Base-by-base conservation (phyloP, 2,888 invertebrate genomes). In the Anthoptus insignis region DNA sequence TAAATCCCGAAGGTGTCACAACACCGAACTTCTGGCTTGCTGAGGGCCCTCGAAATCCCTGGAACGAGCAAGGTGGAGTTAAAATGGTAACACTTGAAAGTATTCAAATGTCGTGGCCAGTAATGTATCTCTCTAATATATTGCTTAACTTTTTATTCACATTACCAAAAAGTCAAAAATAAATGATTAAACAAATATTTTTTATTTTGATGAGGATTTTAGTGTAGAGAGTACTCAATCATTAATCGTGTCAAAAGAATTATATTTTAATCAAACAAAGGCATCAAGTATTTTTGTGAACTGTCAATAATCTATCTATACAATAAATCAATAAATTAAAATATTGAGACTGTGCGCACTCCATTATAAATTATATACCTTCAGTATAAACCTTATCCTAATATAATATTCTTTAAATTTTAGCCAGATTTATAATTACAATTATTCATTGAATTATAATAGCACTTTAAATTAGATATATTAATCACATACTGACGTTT, bases 61-160 rank as follows among this genome's bases (percentile, higher is more conserved):
- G 58, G 59, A 69, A 59, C 63, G 59, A 75, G 71, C 70, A 73
- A 76, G 73, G 75, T 73, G 71, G 72, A 77, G 78, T 77, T 77
- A 80, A 78, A 81, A 81, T 78, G 79, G 87, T 82, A 84, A 84
- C 88, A 85, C 86, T 88, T 83, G 78, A 83, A 82, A 81, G 83
- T 84, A 87, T 89, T 88, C 87, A 87, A 83, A 86, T 81, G 90
- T 88, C 90, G 83, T 78, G 74, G 69, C 70, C 70, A 72, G 83
- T 89, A 86, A 90, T 88, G 84, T 87, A 90, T 89, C 84, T 83
- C 80, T 79, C 64, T 81, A 80, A 91, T 88, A 86, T 89, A 90
- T 83, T 81, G 78, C 83, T 70, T 81, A 86, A 87, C 87, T 88
- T 90, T 89, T 89, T 87, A n/a, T n/a, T n/a, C n/a, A n/a, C n/a